Conservation (phyloP, 2,113 vertebrate species). For the Delphinus delphis region DNA sequence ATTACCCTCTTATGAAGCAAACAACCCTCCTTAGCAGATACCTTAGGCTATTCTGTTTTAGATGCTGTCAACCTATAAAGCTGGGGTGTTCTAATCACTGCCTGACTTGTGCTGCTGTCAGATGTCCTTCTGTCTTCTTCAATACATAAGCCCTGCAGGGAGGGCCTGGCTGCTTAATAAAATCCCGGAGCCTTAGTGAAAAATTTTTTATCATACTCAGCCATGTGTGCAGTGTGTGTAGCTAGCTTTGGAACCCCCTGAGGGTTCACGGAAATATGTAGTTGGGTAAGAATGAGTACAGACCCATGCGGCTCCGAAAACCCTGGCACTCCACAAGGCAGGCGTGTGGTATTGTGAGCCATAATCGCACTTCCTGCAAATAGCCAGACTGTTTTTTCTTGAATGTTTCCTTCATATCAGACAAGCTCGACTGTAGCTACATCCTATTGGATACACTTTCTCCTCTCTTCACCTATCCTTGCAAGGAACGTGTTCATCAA, state of each 20-base stretch:
- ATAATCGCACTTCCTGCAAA: not conserved
- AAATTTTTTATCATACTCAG: not conserved
- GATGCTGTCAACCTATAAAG: not conserved
- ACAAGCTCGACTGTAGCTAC: not conserved
- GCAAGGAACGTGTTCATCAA: not conserved
- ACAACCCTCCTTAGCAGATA: not conserved
- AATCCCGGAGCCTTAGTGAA: not conserved
- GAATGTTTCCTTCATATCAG: not conserved
- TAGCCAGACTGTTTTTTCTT: not conserved
- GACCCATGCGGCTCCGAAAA: not conserved
- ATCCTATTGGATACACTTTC: not conserved
- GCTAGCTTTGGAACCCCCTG: not conserved
- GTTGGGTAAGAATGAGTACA: not conserved
- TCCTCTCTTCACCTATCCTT: not conserved
- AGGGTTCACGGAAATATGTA: not conserved
- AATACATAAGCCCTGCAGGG: not conserved
- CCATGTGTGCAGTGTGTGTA: not conserved
- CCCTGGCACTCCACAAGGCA: not conserved
- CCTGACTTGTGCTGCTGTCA: not conserved
- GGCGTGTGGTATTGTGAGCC: not conserved
- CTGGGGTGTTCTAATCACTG: not conserved
- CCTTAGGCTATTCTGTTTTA: constrained; percentile 6
- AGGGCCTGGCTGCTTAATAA: not conserved
- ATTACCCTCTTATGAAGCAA: not conserved
- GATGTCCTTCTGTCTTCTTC: not conserved